Evolutionary conservation across 2,888 invertebrate genomes (phyloP), one percentile per base, ranked within the genome.

Genomic region (Diogma glabrata): DNA sequence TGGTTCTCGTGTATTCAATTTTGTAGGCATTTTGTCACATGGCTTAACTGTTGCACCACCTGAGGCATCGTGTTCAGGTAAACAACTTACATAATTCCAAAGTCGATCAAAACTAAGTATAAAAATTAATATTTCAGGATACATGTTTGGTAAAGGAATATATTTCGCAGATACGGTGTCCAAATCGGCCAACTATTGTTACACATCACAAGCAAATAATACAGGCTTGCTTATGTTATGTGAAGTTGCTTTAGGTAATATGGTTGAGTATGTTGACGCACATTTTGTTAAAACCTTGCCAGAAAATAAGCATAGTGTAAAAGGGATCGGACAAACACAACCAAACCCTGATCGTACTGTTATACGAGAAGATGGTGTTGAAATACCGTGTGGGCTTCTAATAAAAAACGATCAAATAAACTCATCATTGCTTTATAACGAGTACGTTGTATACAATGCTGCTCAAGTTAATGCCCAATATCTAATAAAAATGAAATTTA

Each of bases 111-210:
- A n/a, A n/a, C n/a, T n/a, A n/a, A n/a, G n/a, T n/a, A n/a, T n/a
- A n/a, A n/a, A n/a, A n/a, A n/a, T n/a, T n/a, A n/a, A n/a, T n/a
- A n/a, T 81, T 45, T 88, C 89, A n/a, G 48, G 91, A 58, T 90
- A 90, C 71, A 97, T 99, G 97, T 99, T 99, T 69, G 97, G 97
- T 55, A 99, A 97, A 73, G 99, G 96, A 63, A 79, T 90, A 52
- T 95, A 95, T 71, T 96, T 97, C 71, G 96, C 96, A 9, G 97
- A 99, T 69, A 96, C 96, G 94, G 95, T 96, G 2, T 90, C 93
- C 6, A 99, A 99, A 67, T 94, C 94, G 1, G 96, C 96, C 8
- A 96, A 96, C 72, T 97, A 96, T 69, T 97, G 96, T 72, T 81
- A 78, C 63, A 86, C 94, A 3, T 80, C 73, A 57, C 72, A 72